A percentile compares a stretch with the other conserved stretches of the same genome.
These are phyloP conservation scores for Lepidonotus clava DNA, from an alignment of 2,888 invertebrate species.

Conservation along the genomic window DNA sequence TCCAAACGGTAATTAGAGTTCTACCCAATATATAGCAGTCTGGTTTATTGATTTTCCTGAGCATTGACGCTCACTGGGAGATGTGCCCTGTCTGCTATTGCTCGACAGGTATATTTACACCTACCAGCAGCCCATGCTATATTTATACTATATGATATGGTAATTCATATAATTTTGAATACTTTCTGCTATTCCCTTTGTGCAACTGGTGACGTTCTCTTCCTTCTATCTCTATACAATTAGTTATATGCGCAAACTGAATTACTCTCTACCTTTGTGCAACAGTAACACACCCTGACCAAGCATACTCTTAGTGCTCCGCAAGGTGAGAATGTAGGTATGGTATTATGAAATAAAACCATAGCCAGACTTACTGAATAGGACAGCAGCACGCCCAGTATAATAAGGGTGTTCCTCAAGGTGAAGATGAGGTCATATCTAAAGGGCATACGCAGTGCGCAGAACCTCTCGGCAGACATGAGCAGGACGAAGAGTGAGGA, in stretches of 20 bases:
- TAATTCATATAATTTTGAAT: too few relatives aligned
- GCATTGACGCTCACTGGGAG: too few relatives aligned
- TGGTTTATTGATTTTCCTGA: too few relatives aligned
- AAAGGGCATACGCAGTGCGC: constrained; percentile 43
- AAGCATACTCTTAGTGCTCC: neutral
- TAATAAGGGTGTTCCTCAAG: neutral
- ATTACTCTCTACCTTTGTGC: neutral
- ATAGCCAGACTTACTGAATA: constrained; percentile 14
- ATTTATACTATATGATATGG: too few relatives aligned
- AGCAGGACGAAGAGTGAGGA: constrained; percentile 35
- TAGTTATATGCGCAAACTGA: neutral
- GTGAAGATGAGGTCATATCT: constrained; percentile 27
- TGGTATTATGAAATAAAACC: neutral
- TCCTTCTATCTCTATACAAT: too few relatives aligned
- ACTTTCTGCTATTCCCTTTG: too few relatives aligned
- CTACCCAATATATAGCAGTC: too few relatives aligned
- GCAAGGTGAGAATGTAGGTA: neutral
- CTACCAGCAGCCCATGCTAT: too few relatives aligned
- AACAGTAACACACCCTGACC: neutral
- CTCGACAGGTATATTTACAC: too few relatives aligned
- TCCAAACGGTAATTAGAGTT: too few relatives aligned
- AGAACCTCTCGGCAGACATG: constrained; percentile 45
- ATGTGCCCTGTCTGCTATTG: too few relatives aligned
- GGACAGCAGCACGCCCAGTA: neutral
- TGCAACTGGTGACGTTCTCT: too few relatives aligned